Conservation (phyloP, 1,140 invertebrate genomes). For the Megalopta genalis region DNA sequence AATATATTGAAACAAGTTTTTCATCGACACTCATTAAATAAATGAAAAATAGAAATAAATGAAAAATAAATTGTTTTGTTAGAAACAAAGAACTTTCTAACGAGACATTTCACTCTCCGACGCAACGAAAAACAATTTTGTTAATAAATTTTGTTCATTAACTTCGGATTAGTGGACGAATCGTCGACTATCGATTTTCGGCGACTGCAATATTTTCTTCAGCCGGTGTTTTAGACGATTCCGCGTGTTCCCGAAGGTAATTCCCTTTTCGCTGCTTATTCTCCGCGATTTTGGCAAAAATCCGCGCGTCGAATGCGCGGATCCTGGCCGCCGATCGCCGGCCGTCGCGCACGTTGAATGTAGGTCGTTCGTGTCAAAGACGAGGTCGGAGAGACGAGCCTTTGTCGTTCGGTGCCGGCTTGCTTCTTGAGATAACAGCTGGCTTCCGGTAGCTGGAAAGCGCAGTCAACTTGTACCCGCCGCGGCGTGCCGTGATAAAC, state of each 20-base stretch:
- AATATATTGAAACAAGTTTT: too few species aligned
- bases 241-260: background rate
- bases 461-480: slow-evolving; percentile 33
- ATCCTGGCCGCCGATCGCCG: background rate
- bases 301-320: background rate
- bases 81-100: too few species aligned
- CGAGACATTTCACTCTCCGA: too few species aligned
- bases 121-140: too few species aligned
- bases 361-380: slow-evolving; percentile 46
- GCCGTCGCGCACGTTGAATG: slow-evolving; percentile 8
- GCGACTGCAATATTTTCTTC: background rate
- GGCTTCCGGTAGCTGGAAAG: slow-evolving; percentile 47
- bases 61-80: too few species aligned
- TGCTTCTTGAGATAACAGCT: slow-evolving; percentile 53
- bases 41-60: too few species aligned
- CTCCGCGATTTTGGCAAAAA: too few species aligned
- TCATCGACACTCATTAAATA: too few species aligned
- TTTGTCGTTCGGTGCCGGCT: slow-evolving; percentile 46
- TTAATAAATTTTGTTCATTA: too few species aligned
- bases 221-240: background rate
- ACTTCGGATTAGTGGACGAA: too few species aligned
- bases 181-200: background rate
- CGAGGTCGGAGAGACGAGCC: slow-evolving; percentile 40
- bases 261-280: background rate
- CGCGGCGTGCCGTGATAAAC: slow-evolving; percentile 27